Base-by-base conservation (phyloP, 2,113 vertebrate species). In the Lophotis ruficrista region DNA sequence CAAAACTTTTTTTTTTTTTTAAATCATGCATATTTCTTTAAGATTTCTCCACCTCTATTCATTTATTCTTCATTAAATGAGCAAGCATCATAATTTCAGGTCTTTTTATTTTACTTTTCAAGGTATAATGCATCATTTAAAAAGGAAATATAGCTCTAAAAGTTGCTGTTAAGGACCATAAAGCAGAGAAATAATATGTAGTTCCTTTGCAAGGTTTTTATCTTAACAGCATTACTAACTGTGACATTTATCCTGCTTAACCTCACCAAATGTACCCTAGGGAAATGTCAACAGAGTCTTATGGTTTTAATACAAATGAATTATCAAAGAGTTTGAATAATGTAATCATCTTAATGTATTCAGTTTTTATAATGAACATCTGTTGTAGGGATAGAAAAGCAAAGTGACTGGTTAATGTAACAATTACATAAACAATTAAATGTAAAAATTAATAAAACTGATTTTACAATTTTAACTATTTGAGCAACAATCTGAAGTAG, bases 201-300 rank as follows among this genome's bases (percentile, higher is more conserved):
- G 93, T 86, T 97, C 87, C 54, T 93, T 53, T 84, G 87, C 56
- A 93, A 94, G 93, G 89, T 86, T 94, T 94, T 97, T 96, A 94
- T 97, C 90, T 96, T 96, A 93, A 97, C 91, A 86, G 94, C 87
- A 93, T 97, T 96, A 92, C 94, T 96, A 96, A 97, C 96, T 97
- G 91, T 98, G 97, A 97, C 96, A 98, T 98, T 98, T 97, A 97
- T 97, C 95, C 96, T 96, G 92, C 95, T 97, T 98, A 97, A 98
- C 97, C 96, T 97, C 97, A 96, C 86, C 93, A 92, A 97, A 79
- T 75, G 83, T 93, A 94, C 93, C 97, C 96, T 89, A 94, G 90
- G 94, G 94, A 97, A 98, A 98, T 97, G 94, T 97, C 96, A 96
- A 97, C 93, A 96, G 94, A 96, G 88, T 96, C 93, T 96, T 97